Percentiles rank a stretch among this genome's conserved stretches.
phyloP scores from a whole-genome alignment of 2,113 vertebrate species.

The Cebus imitator region DNA sequence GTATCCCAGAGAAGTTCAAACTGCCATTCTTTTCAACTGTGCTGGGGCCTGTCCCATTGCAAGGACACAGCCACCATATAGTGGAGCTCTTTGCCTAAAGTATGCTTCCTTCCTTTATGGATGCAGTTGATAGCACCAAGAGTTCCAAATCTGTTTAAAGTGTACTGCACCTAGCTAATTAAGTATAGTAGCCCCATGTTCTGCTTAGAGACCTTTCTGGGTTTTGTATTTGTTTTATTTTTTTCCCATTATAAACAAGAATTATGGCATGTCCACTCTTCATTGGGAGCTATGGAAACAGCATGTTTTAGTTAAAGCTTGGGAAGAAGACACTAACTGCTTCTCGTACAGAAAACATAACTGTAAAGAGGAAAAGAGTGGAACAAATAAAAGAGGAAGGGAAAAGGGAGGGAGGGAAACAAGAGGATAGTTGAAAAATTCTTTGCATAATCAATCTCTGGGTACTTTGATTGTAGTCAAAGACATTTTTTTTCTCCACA shows the following conservation, averaged over 20 bases:
- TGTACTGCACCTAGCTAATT: background rate
- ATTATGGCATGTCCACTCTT: background rate
- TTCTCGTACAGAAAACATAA: background rate
- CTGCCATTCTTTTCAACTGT: background rate
- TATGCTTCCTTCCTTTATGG: background rate
- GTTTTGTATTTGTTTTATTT: background rate
- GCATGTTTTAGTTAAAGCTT: background rate
- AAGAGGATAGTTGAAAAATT: background rate
- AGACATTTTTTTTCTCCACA: background rate
- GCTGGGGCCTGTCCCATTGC: background rate
- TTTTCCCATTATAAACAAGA: constrained; percentile 17
- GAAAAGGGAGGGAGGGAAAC: background rate
- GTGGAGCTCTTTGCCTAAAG: background rate
- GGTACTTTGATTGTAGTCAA: background rate
- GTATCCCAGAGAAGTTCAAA: background rate
- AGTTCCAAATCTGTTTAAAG: background rate
- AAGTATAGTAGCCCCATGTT: background rate
- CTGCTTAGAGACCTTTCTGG: background rate
- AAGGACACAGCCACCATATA: background rate
- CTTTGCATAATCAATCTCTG: background rate
- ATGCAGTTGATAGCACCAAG: background rate
- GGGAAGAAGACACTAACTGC: background rate
- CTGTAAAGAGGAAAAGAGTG: background rate
- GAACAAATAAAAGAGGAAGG: background rate
- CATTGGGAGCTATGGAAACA: background rate